phyloP scores from a whole-genome alignment of 1,140 invertebrate genomes.

The Oncopodura yosiiana region DNA sequence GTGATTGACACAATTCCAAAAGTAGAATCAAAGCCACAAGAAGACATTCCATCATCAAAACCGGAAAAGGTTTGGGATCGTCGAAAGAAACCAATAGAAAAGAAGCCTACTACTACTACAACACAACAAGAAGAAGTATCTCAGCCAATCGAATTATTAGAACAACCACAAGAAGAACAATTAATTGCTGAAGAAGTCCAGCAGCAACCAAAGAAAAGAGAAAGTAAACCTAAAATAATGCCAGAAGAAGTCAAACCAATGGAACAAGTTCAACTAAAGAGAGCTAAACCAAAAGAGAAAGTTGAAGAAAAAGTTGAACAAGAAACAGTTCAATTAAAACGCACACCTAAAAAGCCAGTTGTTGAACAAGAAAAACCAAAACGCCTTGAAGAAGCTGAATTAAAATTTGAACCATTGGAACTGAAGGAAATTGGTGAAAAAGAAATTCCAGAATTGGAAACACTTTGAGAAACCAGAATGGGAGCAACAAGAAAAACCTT shows the following conservation, averaged over 20 bases:
- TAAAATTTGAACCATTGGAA: constrained; percentile 7
- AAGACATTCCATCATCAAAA: too few relatives aligned
- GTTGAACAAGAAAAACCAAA: constrained; percentile 1
- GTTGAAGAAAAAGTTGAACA: neutral
- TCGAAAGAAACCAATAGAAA: too few relatives aligned
- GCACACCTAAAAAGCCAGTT: constrained; percentile 1
- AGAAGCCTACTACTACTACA: too few relatives aligned
- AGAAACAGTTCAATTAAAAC: neutral
- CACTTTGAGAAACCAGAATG: constrained; percentile 11
- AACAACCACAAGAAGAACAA: too few relatives aligned
- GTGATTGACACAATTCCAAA: neutral
- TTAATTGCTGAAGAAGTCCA: too few relatives aligned
- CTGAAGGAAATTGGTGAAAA: constrained; percentile 4
- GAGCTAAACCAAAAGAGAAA: neutral
- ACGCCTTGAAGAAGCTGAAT: neutral
- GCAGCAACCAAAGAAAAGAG: too few relatives aligned
- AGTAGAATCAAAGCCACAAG: neutral
- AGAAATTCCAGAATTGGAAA: neutral
- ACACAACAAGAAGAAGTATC: too few relatives aligned
- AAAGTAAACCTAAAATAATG: neutral
- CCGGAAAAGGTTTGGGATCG: too few relatives aligned
- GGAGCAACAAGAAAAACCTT: neutral
- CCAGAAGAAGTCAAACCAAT: neutral
- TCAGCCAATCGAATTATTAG: too few relatives aligned
- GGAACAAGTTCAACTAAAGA: neutral